phyloP scores from a whole-genome alignment of 2,797 vertebrate genomes.

The Poecilia wingei region DNA sequence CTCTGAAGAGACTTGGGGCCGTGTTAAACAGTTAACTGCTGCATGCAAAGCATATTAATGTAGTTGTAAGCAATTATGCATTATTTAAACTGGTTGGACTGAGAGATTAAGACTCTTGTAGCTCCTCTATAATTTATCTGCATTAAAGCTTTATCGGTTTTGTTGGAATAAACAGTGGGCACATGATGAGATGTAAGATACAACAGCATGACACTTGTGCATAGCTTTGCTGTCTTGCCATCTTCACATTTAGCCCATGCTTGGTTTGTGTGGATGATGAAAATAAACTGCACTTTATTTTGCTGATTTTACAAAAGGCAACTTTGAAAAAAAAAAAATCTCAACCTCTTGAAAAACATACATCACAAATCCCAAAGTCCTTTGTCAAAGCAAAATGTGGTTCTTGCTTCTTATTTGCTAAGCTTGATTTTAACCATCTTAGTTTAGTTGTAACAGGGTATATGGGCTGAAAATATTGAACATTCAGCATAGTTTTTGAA shows the following conservation, averaged over 20 bases:
- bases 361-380: not conserved
- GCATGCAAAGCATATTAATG: conserved; percentile 62
- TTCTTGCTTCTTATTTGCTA: not conserved
- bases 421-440: not conserved
- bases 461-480: not conserved
- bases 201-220: conserved; percentile 65
- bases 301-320: conserved; percentile 34
- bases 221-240: conserved; percentile 53
- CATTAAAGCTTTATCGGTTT: conserved; percentile 63
- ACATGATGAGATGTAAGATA: conserved; percentile 61
- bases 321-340: not conserved
- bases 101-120: conserved; percentile 78
- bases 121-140: conserved; percentile 78
- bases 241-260: conserved; percentile 65
- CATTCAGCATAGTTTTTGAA: not conserved
- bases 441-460: not conserved
- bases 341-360: not conserved
- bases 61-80: conserved; percentile 70
- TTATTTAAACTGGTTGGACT: conserved; percentile 73
- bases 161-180: conserved; percentile 69
- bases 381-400: not conserved
- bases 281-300: conserved; percentile 12
- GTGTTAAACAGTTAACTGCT: conserved; percentile 75
- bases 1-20: conserved; percentile 53
- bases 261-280: conserved; percentile 37